Evolutionary conservation across 1,140 invertebrate genomes (phyloP).

Genomic region (Megathymus violae): DNA sequence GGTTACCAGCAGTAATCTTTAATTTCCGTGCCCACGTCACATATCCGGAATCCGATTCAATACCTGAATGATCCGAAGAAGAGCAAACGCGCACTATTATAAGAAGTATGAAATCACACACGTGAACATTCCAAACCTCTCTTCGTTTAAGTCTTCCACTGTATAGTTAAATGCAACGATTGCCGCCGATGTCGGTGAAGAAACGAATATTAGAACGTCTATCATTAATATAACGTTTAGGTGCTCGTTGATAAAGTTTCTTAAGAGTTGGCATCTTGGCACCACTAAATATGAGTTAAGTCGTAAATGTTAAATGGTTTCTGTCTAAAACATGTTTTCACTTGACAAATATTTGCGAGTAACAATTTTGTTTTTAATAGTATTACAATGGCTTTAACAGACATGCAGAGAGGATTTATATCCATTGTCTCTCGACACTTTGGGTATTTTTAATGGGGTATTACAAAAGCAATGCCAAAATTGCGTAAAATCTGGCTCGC

Average conservation of each 20-base stretch:
- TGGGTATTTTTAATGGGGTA: conserved; percentile 25
- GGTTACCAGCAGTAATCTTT: conserved; percentile 60
- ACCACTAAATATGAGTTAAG: conserved; percentile 8
- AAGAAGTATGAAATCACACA: conserved; percentile 50
- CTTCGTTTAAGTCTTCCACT: conserved; percentile 13
- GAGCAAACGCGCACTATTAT: conserved; percentile 42
- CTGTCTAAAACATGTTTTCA: neutral
- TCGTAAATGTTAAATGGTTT: conserved; percentile 13
- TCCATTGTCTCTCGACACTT: conserved; percentile 22
- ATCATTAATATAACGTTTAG: conserved; percentile 13
- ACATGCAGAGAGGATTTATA: conserved; percentile 22
- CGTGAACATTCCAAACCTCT: conserved; percentile 31
- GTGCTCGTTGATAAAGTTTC: neutral
- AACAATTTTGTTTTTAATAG: conserved; percentile 23
- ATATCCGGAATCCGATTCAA: conserved; percentile 57
- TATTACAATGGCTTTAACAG: conserved; percentile 28
- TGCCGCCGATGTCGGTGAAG: neutral
- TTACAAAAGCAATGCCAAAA: conserved; percentile 33
- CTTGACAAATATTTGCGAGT: conserved; percentile 18
- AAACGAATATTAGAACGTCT: conserved; percentile 9
- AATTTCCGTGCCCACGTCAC: conserved; percentile 68
- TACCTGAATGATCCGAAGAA: conserved; percentile 54
- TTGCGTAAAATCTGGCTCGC: conserved; percentile 23
- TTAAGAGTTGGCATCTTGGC: conserved; percentile 9
- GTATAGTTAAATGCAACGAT: conserved; percentile 9